Percentiles rank a stretch among this genome's conserved stretches.
Evolutionary conservation across 2,113 vertebrate species (phyloP).

Genomic region (Odontophorus gujanensis): DNA sequence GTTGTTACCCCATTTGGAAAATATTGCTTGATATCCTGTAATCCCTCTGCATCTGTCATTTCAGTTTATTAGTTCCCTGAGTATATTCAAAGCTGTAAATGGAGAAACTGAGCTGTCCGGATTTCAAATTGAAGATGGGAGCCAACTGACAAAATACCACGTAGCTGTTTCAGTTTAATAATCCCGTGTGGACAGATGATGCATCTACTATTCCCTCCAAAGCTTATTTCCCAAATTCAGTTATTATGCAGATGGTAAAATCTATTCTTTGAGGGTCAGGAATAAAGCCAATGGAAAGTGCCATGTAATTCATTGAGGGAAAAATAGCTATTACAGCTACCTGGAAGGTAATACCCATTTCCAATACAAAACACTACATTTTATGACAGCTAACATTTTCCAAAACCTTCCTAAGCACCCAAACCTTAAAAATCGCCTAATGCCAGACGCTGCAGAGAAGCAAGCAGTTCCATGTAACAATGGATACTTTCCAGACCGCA

Average conservation of each 20-base stretch:
- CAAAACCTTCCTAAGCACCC: background rate
- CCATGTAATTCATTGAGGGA: constrained; percentile 8
- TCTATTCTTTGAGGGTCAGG: constrained; percentile 29
- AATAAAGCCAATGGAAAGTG: constrained; percentile 16
- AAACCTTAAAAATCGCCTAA: background rate
- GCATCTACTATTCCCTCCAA: background rate
- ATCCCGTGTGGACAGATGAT: constrained; percentile 22
- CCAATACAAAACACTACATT: background rate
- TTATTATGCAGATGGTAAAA: constrained; percentile 45
- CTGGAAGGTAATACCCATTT: background rate
- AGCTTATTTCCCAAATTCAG: constrained; percentile 35
- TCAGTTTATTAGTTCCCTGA: constrained; percentile 63
- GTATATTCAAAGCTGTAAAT: constrained; percentile 58
- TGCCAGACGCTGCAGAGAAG: background rate
- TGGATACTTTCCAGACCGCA: background rate
- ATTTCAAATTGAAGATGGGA: constrained; percentile 55
- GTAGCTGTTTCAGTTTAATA: constrained; percentile 62
- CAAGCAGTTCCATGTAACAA: background rate
- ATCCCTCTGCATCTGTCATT: constrained; percentile 62
- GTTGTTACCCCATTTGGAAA: constrained; percentile 65
- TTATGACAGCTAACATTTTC: constrained; percentile 11
- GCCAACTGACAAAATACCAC: constrained; percentile 47
- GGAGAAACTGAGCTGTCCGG: constrained; percentile 1
- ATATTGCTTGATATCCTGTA: constrained; percentile 61
- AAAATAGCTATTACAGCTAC: constrained; percentile 45